phyloP scores from a whole-genome alignment of 2,797 vertebrate species.

The Diplodus puntazzo region DNA sequence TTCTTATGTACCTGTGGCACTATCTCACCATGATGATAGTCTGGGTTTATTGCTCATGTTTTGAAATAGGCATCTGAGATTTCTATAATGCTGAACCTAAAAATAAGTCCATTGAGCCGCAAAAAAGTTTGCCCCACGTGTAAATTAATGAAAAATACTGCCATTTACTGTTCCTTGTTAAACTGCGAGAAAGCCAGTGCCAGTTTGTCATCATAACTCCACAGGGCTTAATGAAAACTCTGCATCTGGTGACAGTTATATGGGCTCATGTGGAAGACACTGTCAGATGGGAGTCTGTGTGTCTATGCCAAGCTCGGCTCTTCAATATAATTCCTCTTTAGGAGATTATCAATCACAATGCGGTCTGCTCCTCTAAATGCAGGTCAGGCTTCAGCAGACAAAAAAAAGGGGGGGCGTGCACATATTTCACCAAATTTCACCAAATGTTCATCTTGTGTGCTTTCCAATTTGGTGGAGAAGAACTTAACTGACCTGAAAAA shows the following conservation, averaged over 20 bases:
- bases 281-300: slow-evolving; percentile 51
- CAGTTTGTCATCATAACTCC: slow-evolving; percentile 55
- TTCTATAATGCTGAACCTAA: not conserved
- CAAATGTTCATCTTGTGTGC: slow-evolving; percentile 9
- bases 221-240: slow-evolving; percentile 45
- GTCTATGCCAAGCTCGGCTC: slow-evolving; percentile 51
- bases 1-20: no score
- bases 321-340: slow-evolving; percentile 46
- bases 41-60: not conserved
- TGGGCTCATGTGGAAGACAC: slow-evolving; percentile 42
- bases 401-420: not conserved
- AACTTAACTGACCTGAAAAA: slow-evolving; percentile 26
- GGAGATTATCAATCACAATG: slow-evolving; percentile 61
- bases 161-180: slow-evolving; percentile 1
- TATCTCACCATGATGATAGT: no score
- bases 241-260: slow-evolving; percentile 54
- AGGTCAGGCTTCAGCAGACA: slow-evolving; percentile 33
- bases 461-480: slow-evolving; percentile 7
- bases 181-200: slow-evolving; percentile 3
- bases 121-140: not conserved
- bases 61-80: not conserved
- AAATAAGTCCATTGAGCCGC: slow-evolving; percentile 6
- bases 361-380: slow-evolving; percentile 28
- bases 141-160: slow-evolving; percentile 21
- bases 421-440: slow-evolving; percentile 29